Conservation (phyloP, 1,140 invertebrate genomes). For the Trinorchestia longiramus region DNA sequence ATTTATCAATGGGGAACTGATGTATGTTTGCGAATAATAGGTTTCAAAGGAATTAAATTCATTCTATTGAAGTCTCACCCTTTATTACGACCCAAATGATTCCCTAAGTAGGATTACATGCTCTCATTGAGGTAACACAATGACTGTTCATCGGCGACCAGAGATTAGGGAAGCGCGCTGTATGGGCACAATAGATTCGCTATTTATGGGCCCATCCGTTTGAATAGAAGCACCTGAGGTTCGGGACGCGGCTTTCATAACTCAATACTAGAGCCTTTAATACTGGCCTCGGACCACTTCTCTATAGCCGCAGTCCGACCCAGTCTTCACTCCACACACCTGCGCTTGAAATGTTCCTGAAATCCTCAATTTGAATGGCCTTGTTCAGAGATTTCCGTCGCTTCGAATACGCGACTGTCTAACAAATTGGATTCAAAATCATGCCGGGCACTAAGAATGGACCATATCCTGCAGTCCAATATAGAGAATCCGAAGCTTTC, state of each 20-base stretch:
- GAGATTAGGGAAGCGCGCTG: neutral
- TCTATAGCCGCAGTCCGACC: neutral
- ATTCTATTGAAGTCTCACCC: neutral
- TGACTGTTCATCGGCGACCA: neutral
- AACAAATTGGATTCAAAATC: conserved; percentile 44
- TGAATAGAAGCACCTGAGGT: conserved; percentile 27
- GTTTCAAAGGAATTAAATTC: neutral
- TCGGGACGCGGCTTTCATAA: neutral
- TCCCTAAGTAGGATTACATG: neutral
- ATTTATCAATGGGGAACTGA: neutral
- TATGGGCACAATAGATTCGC: neutral
- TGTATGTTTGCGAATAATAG: neutral
- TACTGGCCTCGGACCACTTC: neutral
- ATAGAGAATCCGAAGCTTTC: conserved; percentile 21
- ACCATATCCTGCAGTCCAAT: neutral
- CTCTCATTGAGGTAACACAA: neutral
- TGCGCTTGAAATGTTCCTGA: neutral
- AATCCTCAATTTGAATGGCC: neutral
- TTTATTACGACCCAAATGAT: neutral
- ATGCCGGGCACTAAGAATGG: neutral
- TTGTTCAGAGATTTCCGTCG: neutral
- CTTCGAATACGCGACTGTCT: neutral
- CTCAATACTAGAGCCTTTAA: conserved; percentile 26
- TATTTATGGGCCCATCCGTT: conserved; percentile 4
- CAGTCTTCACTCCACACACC: neutral